Evolutionary conservation across 1,140 invertebrate species (phyloP).

Genomic region (Caenorhabditis briggsae): DNA sequence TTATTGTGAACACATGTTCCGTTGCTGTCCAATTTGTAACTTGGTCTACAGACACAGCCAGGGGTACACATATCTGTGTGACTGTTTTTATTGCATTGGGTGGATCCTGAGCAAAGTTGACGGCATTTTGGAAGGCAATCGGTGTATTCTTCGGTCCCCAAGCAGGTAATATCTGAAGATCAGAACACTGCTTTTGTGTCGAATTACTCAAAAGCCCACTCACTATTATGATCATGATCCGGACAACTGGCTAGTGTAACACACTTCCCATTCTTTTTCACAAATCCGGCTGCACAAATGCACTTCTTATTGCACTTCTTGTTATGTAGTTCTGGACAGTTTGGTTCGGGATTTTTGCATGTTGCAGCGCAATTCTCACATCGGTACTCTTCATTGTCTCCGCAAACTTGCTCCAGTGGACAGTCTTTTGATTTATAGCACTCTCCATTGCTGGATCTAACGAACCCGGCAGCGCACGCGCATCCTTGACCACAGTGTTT

Average conservation of each 20-base stretch:
- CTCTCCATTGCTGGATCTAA: conserved; percentile 3
- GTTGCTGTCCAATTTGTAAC: conserved; percentile 43
- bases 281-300: conserved; percentile 43
- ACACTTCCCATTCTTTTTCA: conserved; percentile 35
- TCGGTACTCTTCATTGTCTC: not conserved
- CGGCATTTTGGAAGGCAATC: conserved; percentile 55
- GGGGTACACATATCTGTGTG: not conserved
- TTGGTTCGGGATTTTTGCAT: conserved; percentile 27
- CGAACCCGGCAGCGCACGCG: not conserved
- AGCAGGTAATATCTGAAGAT: conserved; percentile 21
- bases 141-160: conserved; percentile 18
- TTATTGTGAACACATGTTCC: conserved; percentile 37
- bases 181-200: not conserved
- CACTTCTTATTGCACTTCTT: conserved; percentile 33
- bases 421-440: conserved; percentile 22
- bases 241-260: conserved; percentile 31
- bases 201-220: too few relatives aligned
- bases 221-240: conserved; percentile 26
- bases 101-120: conserved; percentile 12
- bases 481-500: conserved; percentile 25
- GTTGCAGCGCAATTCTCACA: conserved; percentile 36
- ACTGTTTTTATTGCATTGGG: conserved; percentile 23
- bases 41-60: conserved; percentile 45
- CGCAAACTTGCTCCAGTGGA: conserved; percentile 17
- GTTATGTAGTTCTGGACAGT: conserved; percentile 2